Evolutionary conservation across 37 sponge, comb jelly and placozoan species (phyloP).

Genomic region (Mnemiopsis leidyi): DNA sequence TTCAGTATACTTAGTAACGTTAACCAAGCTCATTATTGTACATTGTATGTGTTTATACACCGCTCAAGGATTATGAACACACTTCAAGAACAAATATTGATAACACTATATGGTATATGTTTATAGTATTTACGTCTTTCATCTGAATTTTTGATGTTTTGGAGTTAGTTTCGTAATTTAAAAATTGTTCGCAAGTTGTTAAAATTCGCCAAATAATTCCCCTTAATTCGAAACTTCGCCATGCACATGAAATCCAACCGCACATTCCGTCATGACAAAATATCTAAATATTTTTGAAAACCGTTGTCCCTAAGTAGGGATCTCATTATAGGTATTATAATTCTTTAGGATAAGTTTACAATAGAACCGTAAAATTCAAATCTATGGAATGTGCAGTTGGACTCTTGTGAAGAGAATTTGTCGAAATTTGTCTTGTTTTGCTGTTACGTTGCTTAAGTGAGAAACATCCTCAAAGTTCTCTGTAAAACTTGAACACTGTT

Average conservation of each 20-base stretch:
- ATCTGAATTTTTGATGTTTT: neutral
- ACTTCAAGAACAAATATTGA: neutral
- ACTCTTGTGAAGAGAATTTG: neutral
- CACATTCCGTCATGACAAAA: too few species aligned
- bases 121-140: neutral
- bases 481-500: too few species aligned
- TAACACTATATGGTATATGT: neutral
- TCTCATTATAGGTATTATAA: too few species aligned
- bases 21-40: neutral
- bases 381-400: neutral
- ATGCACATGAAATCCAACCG: neutral
- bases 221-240: neutral
- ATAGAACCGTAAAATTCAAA: too few species aligned
- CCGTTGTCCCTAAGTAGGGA: too few species aligned
- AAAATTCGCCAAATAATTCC: neutral
- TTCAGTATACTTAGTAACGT: constrained; percentile 26
- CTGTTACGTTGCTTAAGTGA: neutral
- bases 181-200: neutral
- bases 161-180: neutral
- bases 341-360: too few species aligned
- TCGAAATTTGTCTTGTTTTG: neutral
- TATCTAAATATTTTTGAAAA: too few species aligned
- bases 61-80: neutral
- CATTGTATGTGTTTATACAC: constrained; percentile 39
- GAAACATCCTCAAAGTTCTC: too few species aligned